Conservation (phyloP, 2,888 invertebrate species). For the Caenorhabditis imperialis region DNA sequence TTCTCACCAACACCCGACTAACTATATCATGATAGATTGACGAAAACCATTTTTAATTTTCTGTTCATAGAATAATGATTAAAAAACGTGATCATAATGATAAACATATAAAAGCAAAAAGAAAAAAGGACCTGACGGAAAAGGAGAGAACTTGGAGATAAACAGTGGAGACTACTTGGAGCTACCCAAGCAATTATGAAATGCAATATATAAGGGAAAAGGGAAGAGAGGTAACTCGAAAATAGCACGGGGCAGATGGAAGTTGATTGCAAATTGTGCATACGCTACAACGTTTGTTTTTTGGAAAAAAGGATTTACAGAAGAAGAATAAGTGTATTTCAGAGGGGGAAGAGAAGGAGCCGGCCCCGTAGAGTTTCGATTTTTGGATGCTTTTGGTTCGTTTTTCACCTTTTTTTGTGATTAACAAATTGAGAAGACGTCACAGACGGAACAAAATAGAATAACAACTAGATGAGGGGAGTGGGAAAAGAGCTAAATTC, state of each 20-base stretch:
- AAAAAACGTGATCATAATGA: slow-evolving; percentile 5
- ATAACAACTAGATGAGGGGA: slow-evolving; percentile 21
- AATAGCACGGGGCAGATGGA: background rate
- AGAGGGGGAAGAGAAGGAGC: slow-evolving; percentile 7
- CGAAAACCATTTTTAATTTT: too few species aligned
- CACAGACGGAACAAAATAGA: slow-evolving; percentile 30
- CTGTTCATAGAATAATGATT: slow-evolving; percentile 14
- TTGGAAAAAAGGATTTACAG: slow-evolving; percentile 12
- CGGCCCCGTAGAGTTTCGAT: slow-evolving; percentile 33
- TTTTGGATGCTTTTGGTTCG: slow-evolving; percentile 36
- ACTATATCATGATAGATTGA: slow-evolving; percentile 31
- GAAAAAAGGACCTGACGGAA: slow-evolving; percentile 2
- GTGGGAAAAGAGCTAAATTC: slow-evolving; percentile 3
- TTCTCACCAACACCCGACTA: slow-evolving; percentile 16
- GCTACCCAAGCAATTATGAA: too few species aligned
- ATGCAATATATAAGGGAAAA: too few species aligned
- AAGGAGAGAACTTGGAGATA: slow-evolving; percentile 10
- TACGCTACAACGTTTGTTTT: slow-evolving; percentile 48
- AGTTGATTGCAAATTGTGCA: slow-evolving; percentile 35
- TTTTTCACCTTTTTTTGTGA: too few species aligned
- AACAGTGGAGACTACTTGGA: too few species aligned
- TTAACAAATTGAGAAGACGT: slow-evolving; percentile 16
- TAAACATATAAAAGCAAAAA: background rate
- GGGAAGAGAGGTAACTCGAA: too few species aligned
- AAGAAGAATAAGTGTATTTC: background rate